Conservation (phyloP, 2,888 invertebrate species). For the Nebria brevicollis region DNA sequence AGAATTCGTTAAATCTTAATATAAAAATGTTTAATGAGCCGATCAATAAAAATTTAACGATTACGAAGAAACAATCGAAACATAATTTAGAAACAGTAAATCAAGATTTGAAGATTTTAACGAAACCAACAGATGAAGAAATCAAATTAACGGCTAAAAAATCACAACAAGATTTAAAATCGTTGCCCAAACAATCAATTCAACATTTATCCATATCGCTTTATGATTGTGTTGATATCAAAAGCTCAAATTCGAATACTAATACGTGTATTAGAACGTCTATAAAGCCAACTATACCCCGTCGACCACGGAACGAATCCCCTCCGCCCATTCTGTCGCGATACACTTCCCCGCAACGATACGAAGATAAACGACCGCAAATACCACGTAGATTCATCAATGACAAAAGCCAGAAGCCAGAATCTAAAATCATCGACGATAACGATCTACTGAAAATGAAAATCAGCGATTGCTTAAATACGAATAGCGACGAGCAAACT, state of each 20-base stretch:
- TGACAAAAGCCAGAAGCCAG: neutral
- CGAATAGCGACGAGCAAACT: neutral
- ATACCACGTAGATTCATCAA: slow-evolving; percentile 2
- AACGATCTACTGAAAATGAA: neutral
- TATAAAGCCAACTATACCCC: slow-evolving; percentile 21
- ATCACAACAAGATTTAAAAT: slow-evolving; percentile 3
- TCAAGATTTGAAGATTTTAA: neutral
- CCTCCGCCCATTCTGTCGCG: neutral
- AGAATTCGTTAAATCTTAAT: neutral
- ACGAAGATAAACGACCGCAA: slow-evolving; percentile 3
- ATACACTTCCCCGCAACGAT: too few relatives aligned
- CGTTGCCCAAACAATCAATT: slow-evolving; percentile 13
- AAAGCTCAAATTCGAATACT: slow-evolving; percentile 3
- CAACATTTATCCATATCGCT: slow-evolving; percentile 19
- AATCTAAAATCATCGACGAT: neutral
- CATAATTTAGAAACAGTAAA: neutral
- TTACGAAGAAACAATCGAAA: neutral
- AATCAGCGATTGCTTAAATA: neutral
- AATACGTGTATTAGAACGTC: neutral
- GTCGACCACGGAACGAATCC: slow-evolving; percentile 8
- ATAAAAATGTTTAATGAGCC: neutral
- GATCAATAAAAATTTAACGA: neutral
- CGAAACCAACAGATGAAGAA: neutral
- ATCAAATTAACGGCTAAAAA: too few relatives aligned
- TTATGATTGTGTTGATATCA: slow-evolving; percentile 30